Evolutionary conservation across 1,140 invertebrate species (phyloP).

Genomic region (Lepidurus apus): DNA sequence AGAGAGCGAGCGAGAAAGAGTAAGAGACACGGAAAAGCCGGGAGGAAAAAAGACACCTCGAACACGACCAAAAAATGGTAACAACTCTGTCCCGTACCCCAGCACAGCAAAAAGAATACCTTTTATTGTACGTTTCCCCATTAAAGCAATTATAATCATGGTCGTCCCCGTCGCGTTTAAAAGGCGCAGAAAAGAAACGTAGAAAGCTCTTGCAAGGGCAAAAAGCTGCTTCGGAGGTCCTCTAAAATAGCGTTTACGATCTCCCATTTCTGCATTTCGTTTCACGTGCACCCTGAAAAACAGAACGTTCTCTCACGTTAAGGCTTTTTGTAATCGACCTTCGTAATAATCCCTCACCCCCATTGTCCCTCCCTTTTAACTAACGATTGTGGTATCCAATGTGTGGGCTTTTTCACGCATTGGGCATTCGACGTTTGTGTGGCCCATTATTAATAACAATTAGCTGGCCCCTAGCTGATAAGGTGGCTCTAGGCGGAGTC

Average conservation of each 20-base stretch:
- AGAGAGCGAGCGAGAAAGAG: neutral
- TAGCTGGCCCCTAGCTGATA: conserved; percentile 5
- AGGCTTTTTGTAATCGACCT: conserved; percentile 6
- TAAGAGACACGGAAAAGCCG: neutral
- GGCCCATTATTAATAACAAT: conserved; percentile 6
- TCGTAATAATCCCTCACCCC: neutral
- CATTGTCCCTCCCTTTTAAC: neutral
- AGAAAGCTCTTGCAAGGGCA: neutral
- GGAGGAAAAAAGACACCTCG: neutral
- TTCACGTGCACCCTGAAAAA: neutral
- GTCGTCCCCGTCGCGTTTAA: neutral
- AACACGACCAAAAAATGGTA: conserved; percentile 9
- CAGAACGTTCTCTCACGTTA: neutral
- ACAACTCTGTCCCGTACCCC: conserved; percentile 5
- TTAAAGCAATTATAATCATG: conserved; percentile 20
- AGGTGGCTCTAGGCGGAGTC: neutral
- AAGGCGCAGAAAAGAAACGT: neutral
- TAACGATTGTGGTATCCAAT: neutral
- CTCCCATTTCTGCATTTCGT: neutral
- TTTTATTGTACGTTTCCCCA: conserved; percentile 6
- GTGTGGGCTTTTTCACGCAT: neutral
- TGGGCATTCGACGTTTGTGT: neutral
- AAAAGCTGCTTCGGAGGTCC: too few species aligned
- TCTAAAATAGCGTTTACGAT: neutral
- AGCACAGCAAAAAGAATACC: neutral